These are phyloP conservation scores for Eurois occulta DNA, from an alignment of 2,888 invertebrate species.

Conservation along the genomic window DNA sequence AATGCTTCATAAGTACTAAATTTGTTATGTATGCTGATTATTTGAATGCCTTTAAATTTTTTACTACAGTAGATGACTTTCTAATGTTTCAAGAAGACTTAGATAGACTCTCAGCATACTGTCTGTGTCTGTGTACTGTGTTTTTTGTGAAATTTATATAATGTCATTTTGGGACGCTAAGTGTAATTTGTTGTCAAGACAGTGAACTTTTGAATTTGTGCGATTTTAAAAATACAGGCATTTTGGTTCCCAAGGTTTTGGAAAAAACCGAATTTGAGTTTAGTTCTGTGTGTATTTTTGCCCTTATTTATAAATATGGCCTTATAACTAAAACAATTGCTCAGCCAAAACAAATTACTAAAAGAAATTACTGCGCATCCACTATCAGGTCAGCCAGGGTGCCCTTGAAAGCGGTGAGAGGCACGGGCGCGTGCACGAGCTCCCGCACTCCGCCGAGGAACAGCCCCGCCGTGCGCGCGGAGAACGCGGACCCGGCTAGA, in stretches of 20 bases:
- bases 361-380: slow-evolving; percentile 92
- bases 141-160: too few species aligned
- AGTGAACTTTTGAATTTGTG: too few species aligned
- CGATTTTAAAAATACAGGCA: too few species aligned
- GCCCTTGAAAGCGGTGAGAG: slow-evolving; percentile 92
- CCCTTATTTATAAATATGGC: background rate
- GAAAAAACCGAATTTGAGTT: background rate
- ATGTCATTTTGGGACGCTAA: too few species aligned
- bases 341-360: background rate
- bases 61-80: background rate
- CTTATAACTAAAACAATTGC: background rate
- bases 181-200: too few species aligned
- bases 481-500: slow-evolving; percentile 90
- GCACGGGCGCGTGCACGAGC: slow-evolving; percentile 80
- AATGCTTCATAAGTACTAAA: too few species aligned
- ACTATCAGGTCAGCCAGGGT: slow-evolving; percentile 96
- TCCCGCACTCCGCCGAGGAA: slow-evolving; percentile 94
- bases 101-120: too few species aligned
- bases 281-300: background rate
- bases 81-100: background rate
- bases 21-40: background rate
- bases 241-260: too few species aligned
- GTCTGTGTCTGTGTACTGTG: too few species aligned
- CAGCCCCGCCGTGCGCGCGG: slow-evolving; percentile 90
- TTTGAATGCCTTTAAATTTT: background rate